Conservation (phyloP, 1,140 invertebrate species). For the Drosophila lowei region DNA sequence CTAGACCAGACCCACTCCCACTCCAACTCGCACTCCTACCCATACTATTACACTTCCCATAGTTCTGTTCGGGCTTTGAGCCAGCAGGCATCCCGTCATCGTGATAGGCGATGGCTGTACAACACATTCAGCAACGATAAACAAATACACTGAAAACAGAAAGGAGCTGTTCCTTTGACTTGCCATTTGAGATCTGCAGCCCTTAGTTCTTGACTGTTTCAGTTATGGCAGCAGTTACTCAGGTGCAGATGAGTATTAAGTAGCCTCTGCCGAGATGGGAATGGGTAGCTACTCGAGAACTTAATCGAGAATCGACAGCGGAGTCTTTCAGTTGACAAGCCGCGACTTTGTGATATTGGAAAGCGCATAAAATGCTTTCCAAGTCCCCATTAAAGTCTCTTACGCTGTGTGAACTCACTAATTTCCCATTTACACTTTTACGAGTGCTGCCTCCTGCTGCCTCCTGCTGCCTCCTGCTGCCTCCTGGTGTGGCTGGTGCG, state of each 20-base stretch:
- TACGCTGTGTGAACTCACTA: conserved; percentile 16
- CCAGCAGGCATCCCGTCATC: conserved; percentile 6
- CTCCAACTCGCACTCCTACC: not conserved
- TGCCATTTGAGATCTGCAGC: too few species aligned
- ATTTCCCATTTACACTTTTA: conserved; percentile 41
- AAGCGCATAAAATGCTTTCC: not conserved
- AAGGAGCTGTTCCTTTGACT: too few species aligned
- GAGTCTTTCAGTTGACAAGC: not conserved
- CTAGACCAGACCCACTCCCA: not conserved
- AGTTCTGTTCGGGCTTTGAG: not conserved
- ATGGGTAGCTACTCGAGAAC: too few species aligned
- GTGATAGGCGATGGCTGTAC: conserved; percentile 40
- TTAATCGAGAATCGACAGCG: too few species aligned
- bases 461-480: too few species aligned
- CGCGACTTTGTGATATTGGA: too few species aligned
- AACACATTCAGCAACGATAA: not conserved
- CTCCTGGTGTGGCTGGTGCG: not conserved
- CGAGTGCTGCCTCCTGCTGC: conserved; percentile 14
- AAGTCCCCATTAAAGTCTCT: conserved; percentile 6
- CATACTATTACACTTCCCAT: not conserved
- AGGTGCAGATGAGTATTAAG: too few species aligned
- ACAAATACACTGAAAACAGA: too few species aligned
- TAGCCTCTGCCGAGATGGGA: too few species aligned
- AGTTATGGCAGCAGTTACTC: too few species aligned
- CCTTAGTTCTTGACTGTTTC: too few species aligned